A percentile compares a stretch with the other conserved stretches of the same genome.
Evolutionary conservation across 2,888 invertebrate genomes (phyloP).

Genomic region (Imbricaverruca yamaguchii): DNA sequence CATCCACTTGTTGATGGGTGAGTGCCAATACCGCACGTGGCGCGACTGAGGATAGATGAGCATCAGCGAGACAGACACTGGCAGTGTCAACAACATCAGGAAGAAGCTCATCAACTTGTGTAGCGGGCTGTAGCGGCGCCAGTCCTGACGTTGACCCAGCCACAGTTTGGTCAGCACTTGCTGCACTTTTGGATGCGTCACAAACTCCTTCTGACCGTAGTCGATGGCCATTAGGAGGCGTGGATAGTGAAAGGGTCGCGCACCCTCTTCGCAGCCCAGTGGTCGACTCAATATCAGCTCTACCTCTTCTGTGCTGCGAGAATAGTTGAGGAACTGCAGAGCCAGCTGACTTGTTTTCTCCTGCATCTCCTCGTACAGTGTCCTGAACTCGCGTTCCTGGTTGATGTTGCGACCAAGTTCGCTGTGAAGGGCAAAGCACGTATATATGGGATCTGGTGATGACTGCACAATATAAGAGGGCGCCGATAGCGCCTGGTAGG

Average conservation of each 20-base stretch:
- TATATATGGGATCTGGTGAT: not conserved
- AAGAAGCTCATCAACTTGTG: not conserved
- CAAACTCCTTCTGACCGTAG: constrained; percentile 61
- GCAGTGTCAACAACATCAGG: not conserved
- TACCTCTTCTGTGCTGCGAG: constrained; percentile 11
- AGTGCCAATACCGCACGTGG: constrained; percentile 15
- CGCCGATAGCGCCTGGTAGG: not conserved
- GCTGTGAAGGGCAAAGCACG: not conserved
- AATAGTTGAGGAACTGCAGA: constrained; percentile 6
- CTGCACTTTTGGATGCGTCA: constrained; percentile 67
- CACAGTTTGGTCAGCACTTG: constrained; percentile 43
- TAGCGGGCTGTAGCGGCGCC: not conserved
- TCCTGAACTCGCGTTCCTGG: constrained; percentile 12
- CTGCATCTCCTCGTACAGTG: not conserved
- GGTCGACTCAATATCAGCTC: constrained; percentile 9
- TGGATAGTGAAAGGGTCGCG: constrained; percentile 5
- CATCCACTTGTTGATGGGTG: constrained; percentile 62
- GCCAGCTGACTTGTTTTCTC: not conserved
- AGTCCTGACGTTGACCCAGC: constrained; percentile 11
- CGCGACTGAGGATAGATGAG: constrained; percentile 3
- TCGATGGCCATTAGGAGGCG: constrained; percentile 44
- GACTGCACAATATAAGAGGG: constrained; percentile 1
- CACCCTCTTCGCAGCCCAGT: constrained; percentile 9
- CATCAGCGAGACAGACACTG: not conserved
- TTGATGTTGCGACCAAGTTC: not conserved